Base-by-base conservation (phyloP, 2,888 invertebrate species). In the Invenusta paracnida region DNA sequence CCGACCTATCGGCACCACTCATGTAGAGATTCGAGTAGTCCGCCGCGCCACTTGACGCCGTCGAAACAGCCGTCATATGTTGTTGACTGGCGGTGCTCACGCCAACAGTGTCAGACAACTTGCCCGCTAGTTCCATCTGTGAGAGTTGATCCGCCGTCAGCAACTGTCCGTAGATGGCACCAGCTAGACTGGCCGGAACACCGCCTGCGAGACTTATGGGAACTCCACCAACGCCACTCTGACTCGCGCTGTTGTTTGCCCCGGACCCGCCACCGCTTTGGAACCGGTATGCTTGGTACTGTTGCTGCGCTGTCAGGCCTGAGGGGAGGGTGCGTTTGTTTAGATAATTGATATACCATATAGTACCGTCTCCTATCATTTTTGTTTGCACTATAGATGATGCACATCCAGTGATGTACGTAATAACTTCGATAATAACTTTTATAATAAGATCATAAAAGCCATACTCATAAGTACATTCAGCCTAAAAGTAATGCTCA, bases 21-120 rank as follows among this genome's bases (percentile, higher is more conserved):
- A 23, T 73, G 73, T 73, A 73, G 27, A 73, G 73, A 23, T 73
- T 73, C 17, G 73, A 73, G 73, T 73, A 73, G 73, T 73, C 73
- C 17, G 17, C 17, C 2, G 17, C 73, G 5, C 23, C 73, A 2
- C 17, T 23, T 5, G 73, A 5, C 27, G 73, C 17, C 17, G 48
- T 17, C 17, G 48, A 48, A n/a, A n/a, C n/a, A n/a, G n/a, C n/a
- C n/a, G n/a, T n/a, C n/a, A n/a, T n/a, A n/a, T n/a, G n/a, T 17
- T 48, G 48, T 48, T 48, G 48, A 48, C 48, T 48, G 48, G 48
- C 17, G 11, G 73, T 23, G 23, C 25, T 23, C 17, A 25, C 73
- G 17, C 2, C 27, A 5, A 2, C 25, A 2, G 73, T 23, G 73
- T 73, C 73, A 23, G 23, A 2, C 23, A 73, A 2, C 25, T 23